These are phyloP conservation scores for Telmatochromis brachygnathus DNA, from an alignment of 2,113 vertebrate genomes.

Conservation along the genomic window DNA sequence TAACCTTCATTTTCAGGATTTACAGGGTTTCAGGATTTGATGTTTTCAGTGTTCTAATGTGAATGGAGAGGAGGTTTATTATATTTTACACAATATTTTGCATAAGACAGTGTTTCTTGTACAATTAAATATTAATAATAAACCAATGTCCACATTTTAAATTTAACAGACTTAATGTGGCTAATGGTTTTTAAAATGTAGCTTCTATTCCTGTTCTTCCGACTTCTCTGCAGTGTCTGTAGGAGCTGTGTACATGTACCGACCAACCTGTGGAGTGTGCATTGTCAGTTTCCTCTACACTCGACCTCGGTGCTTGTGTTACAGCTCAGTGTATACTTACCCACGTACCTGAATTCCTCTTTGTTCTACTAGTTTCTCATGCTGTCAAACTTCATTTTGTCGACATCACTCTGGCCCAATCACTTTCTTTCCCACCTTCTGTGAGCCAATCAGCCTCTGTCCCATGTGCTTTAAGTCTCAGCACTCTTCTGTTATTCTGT, in stretches of 20 bases:
- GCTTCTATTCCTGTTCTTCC: not conserved
- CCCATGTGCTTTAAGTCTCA: not conserved
- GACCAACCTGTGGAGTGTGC: not conserved
- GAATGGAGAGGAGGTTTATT: not conserved
- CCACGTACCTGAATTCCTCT: not conserved
- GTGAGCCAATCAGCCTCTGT: not conserved
- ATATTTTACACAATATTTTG: not conserved
- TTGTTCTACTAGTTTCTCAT: not conserved
- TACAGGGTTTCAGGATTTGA: not conserved
- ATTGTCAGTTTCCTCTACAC: not conserved
- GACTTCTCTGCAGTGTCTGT: not conserved
- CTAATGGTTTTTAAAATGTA: not conserved
- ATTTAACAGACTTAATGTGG: not conserved
- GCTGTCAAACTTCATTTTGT: not conserved
- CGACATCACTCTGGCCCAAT: not conserved
- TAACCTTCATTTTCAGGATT: not conserved
- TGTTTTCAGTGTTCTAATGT: rapidly evolving
- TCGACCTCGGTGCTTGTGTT: rapidly evolving
- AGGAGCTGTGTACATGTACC: rapidly evolving
- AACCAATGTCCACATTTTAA: not conserved
- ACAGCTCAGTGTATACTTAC: not conserved
- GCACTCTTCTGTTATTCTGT: not conserved
- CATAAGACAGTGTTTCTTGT: not conserved
- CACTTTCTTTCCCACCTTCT: not conserved
- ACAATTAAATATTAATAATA: not conserved